Base-by-base conservation (phyloP, 2,888 invertebrate genomes). In the Nomada goodeniana region DNA sequence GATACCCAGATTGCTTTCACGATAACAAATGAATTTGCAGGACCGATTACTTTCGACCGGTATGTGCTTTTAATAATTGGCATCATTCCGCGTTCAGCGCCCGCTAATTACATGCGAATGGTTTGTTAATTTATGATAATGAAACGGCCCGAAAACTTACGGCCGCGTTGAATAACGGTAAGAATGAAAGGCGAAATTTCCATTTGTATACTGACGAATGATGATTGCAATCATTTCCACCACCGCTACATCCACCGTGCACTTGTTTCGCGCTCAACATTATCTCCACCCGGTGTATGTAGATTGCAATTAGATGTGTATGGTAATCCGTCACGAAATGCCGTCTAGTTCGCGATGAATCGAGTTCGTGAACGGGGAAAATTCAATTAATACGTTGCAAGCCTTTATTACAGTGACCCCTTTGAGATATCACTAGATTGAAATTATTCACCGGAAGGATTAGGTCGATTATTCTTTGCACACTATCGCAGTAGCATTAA, bases 51-150 rank as follows among this genome's bases (percentile, higher is more conserved):
- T 85, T 85, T 78, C 52, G 75, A 52, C 69, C 53, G 55, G 69
- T 44, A 55, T 69, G 70, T 73, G 76, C 73, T 80, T 82, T 76
- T 83, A 78, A 65, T 84, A 85, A 88, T 78, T 75, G 72, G 80
- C 79, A 74, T 78, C 82, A 76, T 74, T 80, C 77, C 57, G 68
- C 70, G 76, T 75, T 61, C 76, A 71, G 64, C 64, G 77, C 64
- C 20, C 77, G 61, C 78, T 87, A 87, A 88, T 88, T 83, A 77
- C 75, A 80, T 73, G 85, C 83, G 89, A 89, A 89, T 80, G 85
- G 86, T 82, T 88, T 81, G 85, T 84, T 87, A 86, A 87, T 90
- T 90, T 90, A 90, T 90, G 89, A 84, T 90, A 90, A 90, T 87
- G 88, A 88, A 88, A 86, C 86, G 83, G 74, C 70, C 75, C 64